Conservation (phyloP, 2,797 vertebrate genomes). For the Distichodus sexfasciatus region DNA sequence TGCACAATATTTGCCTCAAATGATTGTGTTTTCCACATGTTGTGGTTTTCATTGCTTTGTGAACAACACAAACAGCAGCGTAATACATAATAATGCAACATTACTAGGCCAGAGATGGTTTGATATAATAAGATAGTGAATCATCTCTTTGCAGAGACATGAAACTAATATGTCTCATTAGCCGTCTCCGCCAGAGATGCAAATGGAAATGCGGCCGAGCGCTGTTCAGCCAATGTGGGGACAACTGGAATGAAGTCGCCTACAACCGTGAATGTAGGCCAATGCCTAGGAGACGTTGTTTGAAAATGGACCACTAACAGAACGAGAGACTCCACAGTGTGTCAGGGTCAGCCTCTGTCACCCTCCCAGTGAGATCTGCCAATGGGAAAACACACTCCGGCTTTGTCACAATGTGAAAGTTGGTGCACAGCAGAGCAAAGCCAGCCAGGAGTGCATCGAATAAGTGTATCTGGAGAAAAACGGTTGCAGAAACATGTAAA, state of each 20-base stretch:
- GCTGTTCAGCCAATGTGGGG: slow-evolving; percentile 12
- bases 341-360: neutral
- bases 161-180: slow-evolving; percentile 29
- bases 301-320: neutral
- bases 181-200: slow-evolving; percentile 8
- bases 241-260: slow-evolving; percentile 15
- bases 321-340: neutral
- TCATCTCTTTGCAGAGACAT: slow-evolving; percentile 9
- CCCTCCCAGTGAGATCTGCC: neutral
- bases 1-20: neutral
- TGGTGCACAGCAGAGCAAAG: too few species aligned
- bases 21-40: neutral
- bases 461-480: too few species aligned
- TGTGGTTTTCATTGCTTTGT: neutral
- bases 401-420: neutral
- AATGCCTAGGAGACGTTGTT: slow-evolving; percentile 1
- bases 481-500: too few species aligned
- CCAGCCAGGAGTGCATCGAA: too few species aligned
- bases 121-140: slow-evolving; percentile 17
- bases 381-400: neutral
- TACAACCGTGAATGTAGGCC: neutral
- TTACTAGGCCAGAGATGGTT: slow-evolving; percentile 7
- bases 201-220: slow-evolving; percentile 15
- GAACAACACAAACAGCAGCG: neutral
- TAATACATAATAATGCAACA: neutral